Evolutionary conservation across 2,888 invertebrate genomes (phyloP).

Genomic region (Caenorhabditis sinica): DNA sequence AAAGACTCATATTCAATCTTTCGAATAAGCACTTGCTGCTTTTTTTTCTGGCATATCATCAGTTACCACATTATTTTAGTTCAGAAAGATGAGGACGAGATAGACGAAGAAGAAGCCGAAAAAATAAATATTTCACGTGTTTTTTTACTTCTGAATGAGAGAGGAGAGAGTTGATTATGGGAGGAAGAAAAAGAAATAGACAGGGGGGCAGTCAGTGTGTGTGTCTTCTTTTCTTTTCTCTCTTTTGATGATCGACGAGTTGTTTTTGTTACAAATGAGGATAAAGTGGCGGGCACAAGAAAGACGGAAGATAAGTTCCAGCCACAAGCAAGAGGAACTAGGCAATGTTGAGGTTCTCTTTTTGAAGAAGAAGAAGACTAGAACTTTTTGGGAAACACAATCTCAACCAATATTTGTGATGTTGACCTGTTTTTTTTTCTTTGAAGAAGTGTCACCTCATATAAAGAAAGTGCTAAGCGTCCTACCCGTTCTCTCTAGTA

Average conservation of each 20-base stretch:
- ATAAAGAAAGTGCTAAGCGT: background rate
- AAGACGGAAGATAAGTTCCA: background rate
- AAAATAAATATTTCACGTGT: slow-evolving; percentile 56
- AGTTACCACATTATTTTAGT: too few species aligned
- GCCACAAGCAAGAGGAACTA: background rate
- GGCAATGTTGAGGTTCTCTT: background rate
- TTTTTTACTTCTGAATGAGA: slow-evolving; percentile 38
- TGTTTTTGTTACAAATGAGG: slow-evolving; percentile 47
- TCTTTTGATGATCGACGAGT: slow-evolving; percentile 49
- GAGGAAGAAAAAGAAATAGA: background rate
- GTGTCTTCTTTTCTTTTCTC: background rate
- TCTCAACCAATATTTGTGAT: background rate
- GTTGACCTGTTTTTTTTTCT: background rate
- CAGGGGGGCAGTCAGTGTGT: background rate
- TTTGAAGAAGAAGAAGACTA: background rate
- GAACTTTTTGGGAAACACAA: background rate
- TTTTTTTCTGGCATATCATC: background rate
- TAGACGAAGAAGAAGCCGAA: background rate
- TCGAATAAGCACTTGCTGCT: background rate
- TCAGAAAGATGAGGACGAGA: background rate
- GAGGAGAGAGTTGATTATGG: slow-evolving; percentile 47
- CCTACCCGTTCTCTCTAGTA: slow-evolving; percentile 3
- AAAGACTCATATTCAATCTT: background rate
- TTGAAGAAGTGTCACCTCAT: too few species aligned
- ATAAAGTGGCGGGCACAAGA: background rate